Percentiles rank a stretch among this genome's conserved stretches.
phyloP scores from a whole-genome alignment of 1,140 invertebrate genomes.

The Aphidius gifuensis region DNA sequence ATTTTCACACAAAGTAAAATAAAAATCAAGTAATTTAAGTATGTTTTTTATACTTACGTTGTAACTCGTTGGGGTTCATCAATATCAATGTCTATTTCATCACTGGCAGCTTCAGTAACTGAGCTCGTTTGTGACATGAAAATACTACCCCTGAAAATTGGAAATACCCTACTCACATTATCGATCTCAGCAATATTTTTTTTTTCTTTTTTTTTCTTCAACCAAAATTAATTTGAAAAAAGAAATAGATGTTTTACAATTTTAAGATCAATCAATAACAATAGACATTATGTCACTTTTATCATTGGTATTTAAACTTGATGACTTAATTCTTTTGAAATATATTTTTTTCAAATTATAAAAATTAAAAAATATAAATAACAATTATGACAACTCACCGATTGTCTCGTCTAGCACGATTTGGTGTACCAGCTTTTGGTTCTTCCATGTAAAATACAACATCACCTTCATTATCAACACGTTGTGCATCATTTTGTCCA shows the following conservation, averaged over 20 bases:
- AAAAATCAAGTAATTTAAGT: no score
- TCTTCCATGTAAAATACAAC: constrained; percentile 72
- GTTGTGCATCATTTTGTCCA: constrained; percentile 34
- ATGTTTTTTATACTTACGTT: constrained; percentile 55
- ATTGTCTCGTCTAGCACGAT: constrained; percentile 60
- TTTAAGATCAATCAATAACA: no score
- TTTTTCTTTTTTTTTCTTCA: constrained; percentile 8
- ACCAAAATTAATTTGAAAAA: background rate
- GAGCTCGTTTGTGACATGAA: constrained; percentile 67
- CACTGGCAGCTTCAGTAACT: constrained; percentile 68
- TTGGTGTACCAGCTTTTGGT: constrained; percentile 65
- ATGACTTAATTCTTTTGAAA: no score
- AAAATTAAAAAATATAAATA: background rate
- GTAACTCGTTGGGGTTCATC: constrained; percentile 67
- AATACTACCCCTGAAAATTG: constrained; percentile 53
- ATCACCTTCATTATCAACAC: constrained; percentile 63
- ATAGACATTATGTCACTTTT: no score
- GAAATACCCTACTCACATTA: constrained; percentile 44
- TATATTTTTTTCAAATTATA: no score
- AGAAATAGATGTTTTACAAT: no score
- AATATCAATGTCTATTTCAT: constrained; percentile 68
- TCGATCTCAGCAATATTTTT: constrained; percentile 31
- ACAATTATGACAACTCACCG: constrained; percentile 37
- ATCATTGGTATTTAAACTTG: no score
- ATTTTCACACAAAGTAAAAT: no score